phyloP scores from a whole-genome alignment of 1,140 invertebrate genomes.

The Leptinotarsa undecemlineata region DNA sequence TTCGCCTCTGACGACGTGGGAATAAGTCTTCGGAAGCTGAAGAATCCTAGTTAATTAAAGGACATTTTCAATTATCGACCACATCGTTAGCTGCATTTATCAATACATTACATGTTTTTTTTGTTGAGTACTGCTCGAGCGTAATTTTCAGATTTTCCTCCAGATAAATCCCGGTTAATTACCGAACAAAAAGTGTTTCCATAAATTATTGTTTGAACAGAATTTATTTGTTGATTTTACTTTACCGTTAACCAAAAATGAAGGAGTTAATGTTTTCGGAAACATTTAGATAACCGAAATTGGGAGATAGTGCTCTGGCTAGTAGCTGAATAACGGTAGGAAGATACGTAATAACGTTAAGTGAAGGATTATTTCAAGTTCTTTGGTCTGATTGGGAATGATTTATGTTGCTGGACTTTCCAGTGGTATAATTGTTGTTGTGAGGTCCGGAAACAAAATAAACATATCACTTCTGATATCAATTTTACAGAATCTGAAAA shows the following conservation, averaged over 20 bases:
- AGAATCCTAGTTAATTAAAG: conserved; percentile 48
- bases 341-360: neutral
- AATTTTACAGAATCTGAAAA: no score
- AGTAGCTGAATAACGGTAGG: neutral
- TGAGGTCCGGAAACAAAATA: no score
- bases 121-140: conserved; percentile 25
- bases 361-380: neutral
- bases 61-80: conserved; percentile 46
- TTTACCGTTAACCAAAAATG: conserved; percentile 9
- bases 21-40: conserved; percentile 44
- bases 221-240: conserved; percentile 1
- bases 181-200: conserved; percentile 33
- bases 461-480: no score
- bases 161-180: conserved; percentile 41
- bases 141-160: conserved; percentile 41
- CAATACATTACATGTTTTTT: conserved; percentile 42
- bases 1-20: conserved; percentile 36
- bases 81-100: conserved; percentile 43
- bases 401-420: neutral
- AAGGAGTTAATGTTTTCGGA: neutral
- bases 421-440: no score
- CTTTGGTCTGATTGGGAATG: neutral
- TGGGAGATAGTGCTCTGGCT: neutral
- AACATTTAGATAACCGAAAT: conserved; percentile 8
- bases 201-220: conserved; percentile 29